These are phyloP conservation scores for Agonum fuliginosum DNA, from an alignment of 2,888 invertebrate genomes.

Conservation along the genomic window DNA sequence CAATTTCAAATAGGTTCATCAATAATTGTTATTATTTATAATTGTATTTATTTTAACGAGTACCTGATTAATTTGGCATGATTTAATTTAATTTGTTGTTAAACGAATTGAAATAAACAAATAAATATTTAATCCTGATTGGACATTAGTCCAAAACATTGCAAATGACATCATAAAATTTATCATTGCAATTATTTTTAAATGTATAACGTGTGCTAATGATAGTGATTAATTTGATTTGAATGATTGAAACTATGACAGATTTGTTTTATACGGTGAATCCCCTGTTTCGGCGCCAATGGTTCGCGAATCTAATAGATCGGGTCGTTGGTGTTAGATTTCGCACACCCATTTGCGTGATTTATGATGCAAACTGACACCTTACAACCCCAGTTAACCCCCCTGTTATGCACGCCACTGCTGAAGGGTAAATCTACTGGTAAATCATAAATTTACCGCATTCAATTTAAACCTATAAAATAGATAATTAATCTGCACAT, in stretches of 20 bases:
- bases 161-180: too few species aligned
- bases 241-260: too few species aligned
- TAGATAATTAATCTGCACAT: too few species aligned
- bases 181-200: too few species aligned
- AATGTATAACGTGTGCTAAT: too few species aligned
- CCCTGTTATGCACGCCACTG: conserved; percentile 9
- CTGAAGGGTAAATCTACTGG: too few species aligned
- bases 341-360: conserved; percentile 53
- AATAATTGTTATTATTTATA: not conserved
- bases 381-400: conserved; percentile 19
- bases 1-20: not conserved
- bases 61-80: not conserved
- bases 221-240: too few species aligned
- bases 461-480: too few species aligned
- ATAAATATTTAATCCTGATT: not conserved
- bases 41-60: not conserved
- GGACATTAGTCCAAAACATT: too few species aligned
- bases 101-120: not conserved
- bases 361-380: conserved; percentile 56
- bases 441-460: too few species aligned
- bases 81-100: not conserved
- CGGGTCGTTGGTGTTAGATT: conserved; percentile 30
- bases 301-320: conserved; percentile 33
- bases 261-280: too few species aligned
- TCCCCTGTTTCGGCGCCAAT: not conserved